Evolutionary conservation across 2,888 invertebrate species (phyloP).

Genomic region (Scaeva pyrastri): DNA sequence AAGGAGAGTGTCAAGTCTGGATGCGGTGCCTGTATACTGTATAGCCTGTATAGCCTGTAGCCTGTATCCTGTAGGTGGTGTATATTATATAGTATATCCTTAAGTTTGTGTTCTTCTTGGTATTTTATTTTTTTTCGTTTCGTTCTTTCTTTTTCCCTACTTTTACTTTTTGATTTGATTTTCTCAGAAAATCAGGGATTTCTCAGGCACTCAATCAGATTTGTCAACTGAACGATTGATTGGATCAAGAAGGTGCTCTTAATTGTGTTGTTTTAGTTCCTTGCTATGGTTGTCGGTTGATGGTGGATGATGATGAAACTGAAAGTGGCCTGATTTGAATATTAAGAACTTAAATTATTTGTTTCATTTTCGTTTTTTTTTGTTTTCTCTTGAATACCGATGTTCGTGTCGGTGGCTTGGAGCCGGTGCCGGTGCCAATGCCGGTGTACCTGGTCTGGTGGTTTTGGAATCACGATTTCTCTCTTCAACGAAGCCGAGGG

Average conservation of each 20-base stretch:
- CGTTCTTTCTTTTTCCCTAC: constrained; percentile 15
- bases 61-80: constrained; percentile 41
- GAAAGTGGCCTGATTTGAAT: constrained; percentile 64
- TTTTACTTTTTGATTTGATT: constrained; percentile 46
- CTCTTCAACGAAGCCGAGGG: background rate
- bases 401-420: background rate
- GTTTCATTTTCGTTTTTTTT: background rate
- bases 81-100: constrained; percentile 39
- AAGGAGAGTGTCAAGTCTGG: too few species aligned
- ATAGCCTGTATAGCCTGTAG: constrained; percentile 36
- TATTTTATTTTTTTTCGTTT: constrained; percentile 39
- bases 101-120: constrained; percentile 54
- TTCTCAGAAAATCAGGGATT: constrained; percentile 61
- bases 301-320: constrained; percentile 13
- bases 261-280: constrained; percentile 72
- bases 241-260: constrained; percentile 70
- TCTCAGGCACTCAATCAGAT: constrained; percentile 74
- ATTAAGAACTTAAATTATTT: constrained; percentile 48
- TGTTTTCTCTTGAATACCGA: background rate
- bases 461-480: background rate
- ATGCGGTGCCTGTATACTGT: too few species aligned
- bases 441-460: background rate
- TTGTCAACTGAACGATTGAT: constrained; percentile 75
- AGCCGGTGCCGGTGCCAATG: too few species aligned
- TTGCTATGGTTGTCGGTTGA: too few species aligned